Percentiles rank a stretch among this genome's conserved stretches.
phyloP scores from a whole-genome alignment of 2,888 invertebrate species.

The Aporophyla lueneburgensis region DNA sequence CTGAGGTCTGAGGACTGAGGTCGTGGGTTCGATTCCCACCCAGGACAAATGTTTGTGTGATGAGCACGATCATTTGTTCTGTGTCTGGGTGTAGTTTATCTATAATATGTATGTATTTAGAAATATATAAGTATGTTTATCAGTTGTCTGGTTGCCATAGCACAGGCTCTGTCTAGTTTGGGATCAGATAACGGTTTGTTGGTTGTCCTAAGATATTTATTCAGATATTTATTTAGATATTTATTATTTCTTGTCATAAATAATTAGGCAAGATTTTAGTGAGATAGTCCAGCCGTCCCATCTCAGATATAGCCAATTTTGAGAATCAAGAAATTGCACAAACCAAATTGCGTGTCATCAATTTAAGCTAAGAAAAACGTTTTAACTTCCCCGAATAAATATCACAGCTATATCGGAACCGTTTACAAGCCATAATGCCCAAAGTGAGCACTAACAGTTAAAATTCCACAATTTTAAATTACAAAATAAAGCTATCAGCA shows the following conservation, averaged over 20 bases:
- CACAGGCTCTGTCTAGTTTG: too few species aligned
- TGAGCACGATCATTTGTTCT: too few species aligned
- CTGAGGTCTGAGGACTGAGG: too few species aligned
- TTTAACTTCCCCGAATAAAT: slow-evolving; percentile 14
- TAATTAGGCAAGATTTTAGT: neutral
- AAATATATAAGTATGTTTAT: too few species aligned
- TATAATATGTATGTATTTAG: too few species aligned
- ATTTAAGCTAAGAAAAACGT: slow-evolving; percentile 10
- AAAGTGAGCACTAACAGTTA: slow-evolving; percentile 40
- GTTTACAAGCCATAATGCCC: slow-evolving; percentile 36
- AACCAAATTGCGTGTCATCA: neutral
- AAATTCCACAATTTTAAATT: slow-evolving; percentile 60
- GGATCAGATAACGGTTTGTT: too few species aligned
- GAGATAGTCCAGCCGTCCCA: neutral
- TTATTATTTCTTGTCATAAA: neutral
- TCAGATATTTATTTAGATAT: too few species aligned
- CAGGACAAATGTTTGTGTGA: too few species aligned
- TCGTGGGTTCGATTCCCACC: too few species aligned
- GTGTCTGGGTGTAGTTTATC: too few species aligned
- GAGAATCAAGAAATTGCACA: slow-evolving; percentile 2
- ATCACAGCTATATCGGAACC: slow-evolving; percentile 11
- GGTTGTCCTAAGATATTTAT: too few species aligned
- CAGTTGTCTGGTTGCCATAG: too few species aligned
- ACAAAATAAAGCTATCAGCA: slow-evolving; percentile 71
- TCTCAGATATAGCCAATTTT: neutral